A percentile compares a stretch with the other conserved stretches of the same genome.
Conservation (phyloP, 2,113 vertebrate genomes). For the Myxocyprinus asiaticus region DNA sequence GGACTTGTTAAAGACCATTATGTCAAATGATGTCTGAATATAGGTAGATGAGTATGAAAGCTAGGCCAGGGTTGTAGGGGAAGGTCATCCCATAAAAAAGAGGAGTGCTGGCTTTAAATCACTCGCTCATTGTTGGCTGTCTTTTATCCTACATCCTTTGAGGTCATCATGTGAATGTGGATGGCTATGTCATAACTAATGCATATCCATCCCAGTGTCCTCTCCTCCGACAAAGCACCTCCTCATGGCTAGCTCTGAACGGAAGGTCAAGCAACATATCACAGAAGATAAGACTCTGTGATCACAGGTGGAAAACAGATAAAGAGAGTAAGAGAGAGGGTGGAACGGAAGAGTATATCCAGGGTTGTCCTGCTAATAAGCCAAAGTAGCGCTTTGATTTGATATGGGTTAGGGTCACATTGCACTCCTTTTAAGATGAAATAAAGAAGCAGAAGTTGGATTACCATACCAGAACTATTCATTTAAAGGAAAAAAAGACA, state of each 20-base stretch:
- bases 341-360: background rate
- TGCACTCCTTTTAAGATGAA: conserved; percentile 28
- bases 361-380: conserved; percentile 20
- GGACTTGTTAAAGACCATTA: conserved; percentile 1
- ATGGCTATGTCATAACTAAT: conserved; percentile 34
- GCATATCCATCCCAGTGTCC: conserved; percentile 51
- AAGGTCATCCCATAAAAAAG: conserved; percentile 37
- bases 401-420: conserved; percentile 35
- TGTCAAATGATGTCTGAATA: conserved; percentile 36
- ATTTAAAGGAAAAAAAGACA: conserved; percentile 5
- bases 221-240: conserved; percentile 34
- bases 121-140: conserved; percentile 18
- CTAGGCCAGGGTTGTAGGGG: conserved; percentile 38
- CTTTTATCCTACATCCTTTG: conserved; percentile 40
- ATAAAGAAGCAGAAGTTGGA: conserved; percentile 35
- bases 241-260: background rate
- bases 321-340: background rate
- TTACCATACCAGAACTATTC: background rate
- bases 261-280: conserved; percentile 58
- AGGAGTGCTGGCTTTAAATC: conserved; percentile 37
- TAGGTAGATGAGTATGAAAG: conserved; percentile 16
- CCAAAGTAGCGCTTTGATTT: conserved; percentile 28
- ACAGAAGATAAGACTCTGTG: conserved; percentile 34
- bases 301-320: conserved; percentile 33
- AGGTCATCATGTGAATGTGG: conserved; percentile 48